Evolutionary conservation across 1,140 invertebrate species (phyloP), one percentile per base, ranked within the genome.

Genomic region (Scaptomyza montana): DNA sequence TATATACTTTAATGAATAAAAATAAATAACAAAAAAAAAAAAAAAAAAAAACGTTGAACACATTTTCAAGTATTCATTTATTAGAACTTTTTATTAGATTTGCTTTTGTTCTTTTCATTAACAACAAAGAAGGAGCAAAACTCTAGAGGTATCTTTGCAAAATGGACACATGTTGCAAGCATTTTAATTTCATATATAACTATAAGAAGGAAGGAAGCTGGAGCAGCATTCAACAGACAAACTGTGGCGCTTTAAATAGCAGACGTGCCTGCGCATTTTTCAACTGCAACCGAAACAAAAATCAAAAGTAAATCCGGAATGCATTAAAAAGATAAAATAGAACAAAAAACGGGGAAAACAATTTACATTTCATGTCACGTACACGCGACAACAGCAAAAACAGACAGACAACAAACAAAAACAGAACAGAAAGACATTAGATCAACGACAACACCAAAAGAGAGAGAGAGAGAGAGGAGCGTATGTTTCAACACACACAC

Each of bases 321-420:
- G 30, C 5, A 43, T 43, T 46, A 46, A 28, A 62, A 50, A 62
- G 41, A n/a, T 10, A 33, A 36, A 28, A 64, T 13, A 2, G 9
- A 28, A n/a, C n/a, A 30, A 33, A 33, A 13, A 45, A 45, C 28
- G 47, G 41, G 57, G 19, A 72, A 57, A 77, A 60, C 66, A 64
- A 50, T 78, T 78, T 69, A n/a, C 60, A 81, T 81, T 81, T 69
- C 69, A 64, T 62, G 74, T 77, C 78, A 81, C 78, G 78, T 81
- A 69, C 69, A 49, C 25, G 61, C 30, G 50, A 60, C 62, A 74
- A 54, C 50, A 54, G 49, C 65, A 67, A 59, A 13, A 16, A 41
- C 39, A 41, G 30, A 33, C 39, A 41, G 39, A 59, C 50, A 13
- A 21, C 28, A n/a, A n/a, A 41, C 39, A 41, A 67, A 45, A 63